Evolutionary conservation across 2,113 vertebrate genomes (phyloP).

Genomic region (Crotalus tigris): DNA sequence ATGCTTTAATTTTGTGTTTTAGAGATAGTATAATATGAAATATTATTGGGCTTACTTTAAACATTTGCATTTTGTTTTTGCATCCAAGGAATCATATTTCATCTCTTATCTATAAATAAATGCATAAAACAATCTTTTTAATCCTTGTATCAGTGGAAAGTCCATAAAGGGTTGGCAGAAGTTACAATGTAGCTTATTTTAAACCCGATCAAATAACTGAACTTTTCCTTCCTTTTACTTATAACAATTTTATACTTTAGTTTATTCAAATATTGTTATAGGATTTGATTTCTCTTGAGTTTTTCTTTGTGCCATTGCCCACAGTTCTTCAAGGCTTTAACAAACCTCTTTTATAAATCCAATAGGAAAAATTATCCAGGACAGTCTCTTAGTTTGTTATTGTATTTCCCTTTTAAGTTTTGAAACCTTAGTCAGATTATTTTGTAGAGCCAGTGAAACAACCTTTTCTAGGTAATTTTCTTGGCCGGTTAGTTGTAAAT

Average conservation of each 20-base stretch:
- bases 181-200: not conserved
- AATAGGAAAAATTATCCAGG: not conserved
- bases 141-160: not conserved
- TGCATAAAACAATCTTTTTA: not conserved
- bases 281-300: not conserved
- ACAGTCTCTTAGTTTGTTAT: not conserved
- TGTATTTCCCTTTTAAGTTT: not conserved
- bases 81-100: not conserved
- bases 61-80: not conserved
- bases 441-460: not conserved
- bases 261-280: not conserved
- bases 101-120: not conserved
- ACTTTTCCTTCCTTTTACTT: not conserved
- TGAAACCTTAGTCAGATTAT: not conserved
- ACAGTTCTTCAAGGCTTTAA: not conserved
- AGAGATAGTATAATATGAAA: not conserved
- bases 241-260: not conserved
- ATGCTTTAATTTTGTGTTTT: not conserved
- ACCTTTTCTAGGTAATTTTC: not conserved
- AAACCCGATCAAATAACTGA: not conserved
- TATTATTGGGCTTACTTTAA: not conserved
- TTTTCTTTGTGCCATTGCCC: not conserved
- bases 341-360: not conserved
- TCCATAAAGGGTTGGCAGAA: not conserved
- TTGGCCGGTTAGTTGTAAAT: not conserved